Evolutionary conservation across 2,797 vertebrate genomes (phyloP).

Genomic region (Rousettus madagascariensis): DNA sequence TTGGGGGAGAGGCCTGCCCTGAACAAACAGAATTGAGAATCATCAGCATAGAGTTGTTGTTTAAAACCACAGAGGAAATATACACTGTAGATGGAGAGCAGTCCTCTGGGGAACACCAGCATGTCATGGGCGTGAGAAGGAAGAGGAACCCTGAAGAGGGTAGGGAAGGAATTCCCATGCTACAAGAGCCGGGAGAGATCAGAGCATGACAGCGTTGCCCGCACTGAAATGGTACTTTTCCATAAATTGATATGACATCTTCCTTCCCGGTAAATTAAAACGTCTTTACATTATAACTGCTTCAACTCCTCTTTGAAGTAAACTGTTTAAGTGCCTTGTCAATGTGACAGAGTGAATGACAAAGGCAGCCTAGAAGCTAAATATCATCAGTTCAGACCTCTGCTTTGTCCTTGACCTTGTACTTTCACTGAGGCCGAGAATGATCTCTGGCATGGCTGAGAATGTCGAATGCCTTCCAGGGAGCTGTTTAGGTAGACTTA

Average conservation of each 20-base stretch:
- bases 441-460: neutral
- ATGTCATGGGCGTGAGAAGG: neutral
- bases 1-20: neutral
- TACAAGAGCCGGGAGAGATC: neutral
- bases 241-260: rapidly evolving
- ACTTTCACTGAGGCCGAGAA: neutral
- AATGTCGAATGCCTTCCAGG: neutral
- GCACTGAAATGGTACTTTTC: neutral
- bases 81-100: neutral
- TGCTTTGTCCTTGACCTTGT: neutral
- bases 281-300: neutral
- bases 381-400: neutral
- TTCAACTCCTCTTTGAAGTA: neutral
- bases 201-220: rapidly evolving
- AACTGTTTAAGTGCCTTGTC: neutral
- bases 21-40: neutral
- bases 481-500: neutral
- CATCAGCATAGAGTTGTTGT: neutral
- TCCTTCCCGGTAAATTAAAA: neutral
- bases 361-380: neutral
- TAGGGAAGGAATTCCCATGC: neutral
- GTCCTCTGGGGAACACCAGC: neutral
- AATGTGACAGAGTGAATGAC: neutral
- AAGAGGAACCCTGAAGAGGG: neutral
- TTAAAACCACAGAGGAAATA: neutral